Base-by-base conservation (phyloP, 2,888 invertebrate species). In the Tetropium fuscum region DNA sequence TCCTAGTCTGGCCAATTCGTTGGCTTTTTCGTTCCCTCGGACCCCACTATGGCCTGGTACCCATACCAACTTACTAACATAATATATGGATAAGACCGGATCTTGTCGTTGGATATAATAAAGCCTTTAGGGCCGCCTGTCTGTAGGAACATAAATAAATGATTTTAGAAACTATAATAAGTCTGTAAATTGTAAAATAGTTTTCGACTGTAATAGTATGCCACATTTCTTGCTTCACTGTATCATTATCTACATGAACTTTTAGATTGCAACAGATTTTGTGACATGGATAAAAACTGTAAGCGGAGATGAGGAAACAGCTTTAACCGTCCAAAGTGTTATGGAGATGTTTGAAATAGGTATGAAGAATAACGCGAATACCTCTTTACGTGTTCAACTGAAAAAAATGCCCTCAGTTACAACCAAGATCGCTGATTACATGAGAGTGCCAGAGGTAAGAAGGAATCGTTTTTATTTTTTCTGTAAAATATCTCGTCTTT, bases 341-440 rank as follows among this genome's bases (percentile, higher is more conserved):
- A 71, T 80, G 16, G 75, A 78, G 47, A 77, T 82, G 75, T 81
- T 82, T 66, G 80, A 87, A 84, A 84, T 87, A 49, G 86, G 87
- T 54, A 87, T 87, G 68, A 83, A 87, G 61, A 84, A 84, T 3
- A 86, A 87, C 61, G 85, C 84, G 0, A 83, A 87, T 0, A 83
- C 81, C 48, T 84, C 87, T 60, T 77, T 88, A 18, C 79, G 82
- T 77, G 83, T 88, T 0, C 75, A 83, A 22, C 78, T 87, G 2
- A 85, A 84, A 70, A 87, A 88, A 75, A 76, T 89, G 74, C 86
- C 87, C 0, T 82, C 85, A 30, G 83, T 89, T 8, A 84, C 87
- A 25, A 83, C 84, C 53, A 81, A 82, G 64, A 82, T 88, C 1
- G 88, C 88, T 0, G 73, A 76, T 8, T 77, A 82, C 2, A 83